Evolutionary conservation across 1,140 invertebrate species (phyloP).

Genomic region (Daktulosphaira vitifoliae): DNA sequence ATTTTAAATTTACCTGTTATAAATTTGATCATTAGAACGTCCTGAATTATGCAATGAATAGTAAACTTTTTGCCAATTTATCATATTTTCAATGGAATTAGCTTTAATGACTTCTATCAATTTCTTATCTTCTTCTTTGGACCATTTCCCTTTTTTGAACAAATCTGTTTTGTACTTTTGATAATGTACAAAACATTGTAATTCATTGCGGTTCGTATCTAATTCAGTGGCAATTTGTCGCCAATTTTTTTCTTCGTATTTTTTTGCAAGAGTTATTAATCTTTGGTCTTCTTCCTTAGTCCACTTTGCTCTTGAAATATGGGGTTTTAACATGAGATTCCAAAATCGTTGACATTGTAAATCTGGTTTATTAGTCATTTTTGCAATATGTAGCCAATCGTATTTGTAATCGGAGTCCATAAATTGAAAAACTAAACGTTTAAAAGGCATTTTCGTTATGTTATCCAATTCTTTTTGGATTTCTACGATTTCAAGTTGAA

Average conservation of each 20-base stretch:
- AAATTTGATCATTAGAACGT: conserved; percentile 18
- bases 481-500: conserved; percentile 8
- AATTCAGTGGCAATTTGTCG: conserved; percentile 1
- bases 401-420: conserved; percentile 11
- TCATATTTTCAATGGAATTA: conserved; percentile 6
- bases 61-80: conserved; percentile 29
- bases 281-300: conserved; percentile 4
- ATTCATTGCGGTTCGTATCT: conserved; percentile 18
- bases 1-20: conserved; percentile 2
- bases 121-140: conserved; percentile 16
- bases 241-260: conserved; percentile 24
- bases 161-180: conserved; percentile 6
- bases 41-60: background rate
- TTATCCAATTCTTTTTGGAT: conserved; percentile 7
- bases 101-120: background rate
- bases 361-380: conserved; percentile 12
- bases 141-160: conserved; percentile 16
- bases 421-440: conserved; percentile 16
- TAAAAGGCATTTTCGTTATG: conserved; percentile 14
- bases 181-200: conserved; percentile 28
- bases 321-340: conserved; percentile 20
- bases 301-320: conserved; percentile 20
- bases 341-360: conserved; percentile 20
- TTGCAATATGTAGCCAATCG: conserved; percentile 26
- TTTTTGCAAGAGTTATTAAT: background rate